A percentile compares a stretch with the other conserved stretches of the same genome.
These are phyloP conservation scores for Pseudorhombus dupliciocellatus DNA, from an alignment of 2,113 vertebrate species.

Conservation along the genomic window DNA sequence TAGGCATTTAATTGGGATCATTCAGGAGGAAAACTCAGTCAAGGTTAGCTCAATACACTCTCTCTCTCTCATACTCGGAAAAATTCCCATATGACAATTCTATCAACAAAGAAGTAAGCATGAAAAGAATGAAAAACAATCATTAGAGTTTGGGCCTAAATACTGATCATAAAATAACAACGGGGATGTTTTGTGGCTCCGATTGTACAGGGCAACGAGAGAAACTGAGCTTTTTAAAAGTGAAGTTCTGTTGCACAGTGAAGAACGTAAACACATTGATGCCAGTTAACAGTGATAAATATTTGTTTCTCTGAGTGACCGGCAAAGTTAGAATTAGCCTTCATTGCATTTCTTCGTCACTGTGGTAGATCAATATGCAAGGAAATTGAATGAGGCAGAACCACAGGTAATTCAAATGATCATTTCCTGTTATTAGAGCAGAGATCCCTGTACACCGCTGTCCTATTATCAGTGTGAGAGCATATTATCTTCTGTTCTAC, in stretches of 20 bases:
- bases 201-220: background rate
- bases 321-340: background rate
- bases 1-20: background rate
- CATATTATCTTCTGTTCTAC: constrained; percentile 28
- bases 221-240: background rate
- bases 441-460: background rate
- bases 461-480: constrained; percentile 10
- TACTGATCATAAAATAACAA: too few relatives aligned
- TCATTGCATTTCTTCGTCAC: background rate
- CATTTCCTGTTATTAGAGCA: constrained; percentile 28
- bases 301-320: background rate
- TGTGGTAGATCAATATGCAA: constrained; percentile 4
- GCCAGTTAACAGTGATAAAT: background rate
- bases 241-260: background rate
- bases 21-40: background rate
- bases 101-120: too few relatives aligned
- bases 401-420: constrained; percentile 22
- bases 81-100: too few relatives aligned
- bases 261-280: background rate
- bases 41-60: too few relatives aligned
- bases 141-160: too few relatives aligned
- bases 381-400: constrained; percentile 1
- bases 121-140: too few relatives aligned
- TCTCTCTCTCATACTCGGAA: too few relatives aligned
- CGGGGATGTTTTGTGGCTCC: background rate